phyloP scores from a whole-genome alignment of 2,113 vertebrate species.

The Sander lucioperca region DNA sequence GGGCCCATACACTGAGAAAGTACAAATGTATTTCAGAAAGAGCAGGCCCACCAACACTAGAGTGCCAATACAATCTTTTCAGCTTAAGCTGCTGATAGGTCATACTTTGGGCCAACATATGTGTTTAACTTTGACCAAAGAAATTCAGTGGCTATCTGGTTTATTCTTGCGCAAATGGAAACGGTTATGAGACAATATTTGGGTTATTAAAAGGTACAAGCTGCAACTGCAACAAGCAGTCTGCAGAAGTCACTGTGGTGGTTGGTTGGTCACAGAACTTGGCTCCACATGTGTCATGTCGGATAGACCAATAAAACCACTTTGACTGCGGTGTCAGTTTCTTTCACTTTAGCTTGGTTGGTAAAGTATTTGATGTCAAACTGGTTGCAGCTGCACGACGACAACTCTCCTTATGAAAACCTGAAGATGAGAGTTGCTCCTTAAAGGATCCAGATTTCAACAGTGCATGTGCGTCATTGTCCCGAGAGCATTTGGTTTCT shows the following conservation, averaged over 20 bases:
- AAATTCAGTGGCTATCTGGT: neutral
- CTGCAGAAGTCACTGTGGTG: slow-evolving; percentile 4
- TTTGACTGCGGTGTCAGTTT: neutral
- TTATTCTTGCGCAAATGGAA: neutral
- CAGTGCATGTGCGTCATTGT: neutral
- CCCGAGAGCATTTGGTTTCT: slow-evolving; percentile 12
- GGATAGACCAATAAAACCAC: slow-evolving; percentile 31
- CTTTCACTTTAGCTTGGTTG: slow-evolving; percentile 8
- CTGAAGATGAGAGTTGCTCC: neutral
- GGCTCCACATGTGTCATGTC: slow-evolving; percentile 11
- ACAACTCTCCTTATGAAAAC: neutral
- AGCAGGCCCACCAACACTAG: too few species aligned
- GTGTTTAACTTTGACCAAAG: neutral
- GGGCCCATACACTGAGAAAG: neutral
- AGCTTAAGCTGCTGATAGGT: too few species aligned
- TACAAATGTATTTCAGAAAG: too few species aligned
- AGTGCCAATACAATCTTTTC: too few species aligned
- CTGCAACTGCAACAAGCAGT: neutral
- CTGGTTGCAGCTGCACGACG: slow-evolving; percentile 47
- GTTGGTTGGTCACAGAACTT: neutral
- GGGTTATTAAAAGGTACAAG: too few species aligned
- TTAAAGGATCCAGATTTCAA: neutral
- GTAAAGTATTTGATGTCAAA: slow-evolving; percentile 33
- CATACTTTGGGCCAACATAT: too few species aligned
- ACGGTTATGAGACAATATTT: neutral